These are phyloP conservation scores for Dolichotis patagonum DNA, from an alignment of 2,113 vertebrate species.

Conservation along the genomic window DNA sequence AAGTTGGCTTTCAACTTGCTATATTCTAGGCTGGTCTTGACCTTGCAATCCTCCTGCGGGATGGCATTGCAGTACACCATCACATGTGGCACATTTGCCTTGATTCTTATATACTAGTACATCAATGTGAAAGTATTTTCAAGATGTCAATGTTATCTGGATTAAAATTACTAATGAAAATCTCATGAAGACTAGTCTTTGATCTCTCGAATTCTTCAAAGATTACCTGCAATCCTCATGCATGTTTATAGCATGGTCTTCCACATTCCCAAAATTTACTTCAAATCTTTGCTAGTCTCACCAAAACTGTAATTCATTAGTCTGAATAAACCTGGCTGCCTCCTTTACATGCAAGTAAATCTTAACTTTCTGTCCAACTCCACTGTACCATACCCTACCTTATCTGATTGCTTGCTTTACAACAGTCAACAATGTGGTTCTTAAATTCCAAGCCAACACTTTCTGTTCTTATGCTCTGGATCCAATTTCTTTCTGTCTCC, in stretches of 20 bases:
- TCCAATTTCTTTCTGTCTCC: not conserved
- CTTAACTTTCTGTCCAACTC: not conserved
- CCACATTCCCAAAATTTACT: slow-evolving; percentile 10
- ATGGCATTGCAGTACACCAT: not conserved
- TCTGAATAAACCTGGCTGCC: not conserved
- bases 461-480: not conserved
- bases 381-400: not conserved
- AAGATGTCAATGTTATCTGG: not conserved
- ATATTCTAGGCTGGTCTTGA: not conserved
- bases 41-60: not conserved
- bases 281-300: not conserved
- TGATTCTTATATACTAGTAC: not conserved
- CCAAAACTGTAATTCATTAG: not conserved
- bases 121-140: slow-evolving; percentile 16
- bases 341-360: not conserved
- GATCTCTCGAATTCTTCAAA: not conserved
- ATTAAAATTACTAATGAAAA: slow-evolving; percentile 35
- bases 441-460: not conserved
- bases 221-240: not conserved
- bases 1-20: not conserved
- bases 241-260: not conserved
- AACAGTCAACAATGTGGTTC: not conserved
- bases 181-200: not conserved
- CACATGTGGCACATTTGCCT: not conserved
- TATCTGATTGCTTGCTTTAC: not conserved